phyloP scores from a whole-genome alignment of 2,797 vertebrate genomes.

The Syngnathus acus region DNA sequence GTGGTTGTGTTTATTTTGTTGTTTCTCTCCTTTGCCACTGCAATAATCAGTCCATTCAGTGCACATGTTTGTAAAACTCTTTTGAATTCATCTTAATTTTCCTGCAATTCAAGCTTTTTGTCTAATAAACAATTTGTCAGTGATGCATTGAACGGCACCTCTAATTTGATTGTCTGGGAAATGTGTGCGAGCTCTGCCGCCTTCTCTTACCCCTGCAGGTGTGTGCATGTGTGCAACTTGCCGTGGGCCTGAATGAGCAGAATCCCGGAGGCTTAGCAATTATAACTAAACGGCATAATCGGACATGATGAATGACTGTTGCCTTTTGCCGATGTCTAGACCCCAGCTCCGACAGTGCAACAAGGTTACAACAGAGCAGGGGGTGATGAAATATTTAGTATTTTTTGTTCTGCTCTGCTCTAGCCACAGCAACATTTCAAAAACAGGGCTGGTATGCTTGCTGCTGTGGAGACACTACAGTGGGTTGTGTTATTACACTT shows the following conservation, averaged over 20 bases:
- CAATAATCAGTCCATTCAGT: not conserved
- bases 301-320: conserved; percentile 65
- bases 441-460: not conserved
- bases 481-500: not conserved
- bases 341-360: conserved; percentile 53
- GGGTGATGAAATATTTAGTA: conserved; percentile 54
- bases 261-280: conserved; percentile 61
- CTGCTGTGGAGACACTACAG: too few relatives aligned
- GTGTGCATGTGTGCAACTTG: conserved; percentile 2
- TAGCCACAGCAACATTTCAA: conserved; percentile 5
- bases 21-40: too few relatives aligned
- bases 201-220: conserved; percentile 26
- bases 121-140: conserved; percentile 93
- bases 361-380: conserved; percentile 48
- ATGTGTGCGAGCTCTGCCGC: conserved; percentile 31
- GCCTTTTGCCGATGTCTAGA: conserved; percentile 50
- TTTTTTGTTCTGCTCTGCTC: conserved; percentile 33
- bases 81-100: conserved; percentile 73
- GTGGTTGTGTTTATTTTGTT: too few relatives aligned
- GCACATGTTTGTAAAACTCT: conserved; percentile 10
- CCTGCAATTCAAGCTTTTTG: conserved; percentile 79
- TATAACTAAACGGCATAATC: conserved; percentile 65
- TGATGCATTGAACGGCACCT: conserved; percentile 76
- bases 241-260: conserved; percentile 22
- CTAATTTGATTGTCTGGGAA: conserved; percentile 62